Evolutionary conservation across 2,113 vertebrate species (phyloP).

Genomic region (Clarias batrachus): DNA sequence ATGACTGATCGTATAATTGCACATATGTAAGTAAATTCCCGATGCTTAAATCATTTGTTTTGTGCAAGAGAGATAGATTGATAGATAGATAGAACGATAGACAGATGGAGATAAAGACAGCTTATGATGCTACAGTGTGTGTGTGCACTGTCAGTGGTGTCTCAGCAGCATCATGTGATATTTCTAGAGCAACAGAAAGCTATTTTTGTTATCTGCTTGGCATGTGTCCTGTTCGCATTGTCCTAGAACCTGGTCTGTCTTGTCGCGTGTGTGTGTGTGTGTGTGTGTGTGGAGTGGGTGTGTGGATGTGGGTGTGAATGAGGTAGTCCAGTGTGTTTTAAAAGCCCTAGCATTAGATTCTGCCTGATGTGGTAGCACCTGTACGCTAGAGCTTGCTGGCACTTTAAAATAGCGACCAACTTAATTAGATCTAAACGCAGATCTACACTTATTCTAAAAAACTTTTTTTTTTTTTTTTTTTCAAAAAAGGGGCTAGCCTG

Average conservation of each 20-base stretch:
- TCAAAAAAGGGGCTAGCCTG: conserved; percentile 39
- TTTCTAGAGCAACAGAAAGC: conserved; percentile 42
- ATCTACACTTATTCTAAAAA: conserved; percentile 40
- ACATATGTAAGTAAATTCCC: neutral
- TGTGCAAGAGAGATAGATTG: neutral
- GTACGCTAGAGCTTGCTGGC: conserved; percentile 63
- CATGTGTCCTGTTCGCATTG: conserved; percentile 16
- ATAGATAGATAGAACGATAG: neutral
- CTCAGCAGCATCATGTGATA: conserved; percentile 22
- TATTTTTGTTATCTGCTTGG: conserved; percentile 41
- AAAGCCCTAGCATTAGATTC: conserved; percentile 32
- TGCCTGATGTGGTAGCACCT: conserved; percentile 54
- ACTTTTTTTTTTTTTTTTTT: conserved; percentile 30
- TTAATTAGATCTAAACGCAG: conserved; percentile 36
- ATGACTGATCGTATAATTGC: neutral
- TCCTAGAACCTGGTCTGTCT: conserved; percentile 29
- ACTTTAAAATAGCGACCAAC: conserved; percentile 66
- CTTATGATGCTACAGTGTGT: neutral
- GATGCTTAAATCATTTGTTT: conserved; percentile 9
- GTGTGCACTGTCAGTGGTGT: conserved; percentile 22
- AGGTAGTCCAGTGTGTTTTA: conserved; percentile 40
- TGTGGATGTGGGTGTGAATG: conserved; percentile 15
- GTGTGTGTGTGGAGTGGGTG: conserved; percentile 15
- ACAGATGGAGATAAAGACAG: neutral
- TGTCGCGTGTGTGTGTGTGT: conserved; percentile 14